Base-by-base conservation (phyloP, 2,113 vertebrate genomes). In the Ailuropoda melanoleuca region DNA sequence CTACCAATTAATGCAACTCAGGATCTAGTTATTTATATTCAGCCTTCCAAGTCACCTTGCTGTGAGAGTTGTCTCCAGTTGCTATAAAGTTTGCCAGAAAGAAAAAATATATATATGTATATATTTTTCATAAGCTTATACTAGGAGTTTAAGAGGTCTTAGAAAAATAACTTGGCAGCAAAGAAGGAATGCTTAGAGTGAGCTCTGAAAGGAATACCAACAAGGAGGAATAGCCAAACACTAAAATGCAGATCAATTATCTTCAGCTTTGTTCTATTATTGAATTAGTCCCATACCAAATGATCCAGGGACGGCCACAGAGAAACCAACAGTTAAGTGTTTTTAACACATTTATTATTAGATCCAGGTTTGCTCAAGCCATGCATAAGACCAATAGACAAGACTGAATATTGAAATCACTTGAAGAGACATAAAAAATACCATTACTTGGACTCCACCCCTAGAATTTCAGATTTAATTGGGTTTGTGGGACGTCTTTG, bases 1-100 rank as follows among this genome's bases (percentile, higher is more conserved):
- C 46, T 83, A 94, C 55, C 81, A 97, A 97, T 66, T 74, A 98
- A 94, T 23, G 18, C 53, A 92, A 68, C 53, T 90, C 0, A 2
- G 39, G 68, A 87, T n/a, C 23, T 23, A 43, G 46, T 83, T 93
- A 58, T 97, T 96, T 96, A 83, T 68, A 64, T 17, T 29, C 31
- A 70, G 18, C 39, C 62, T 98, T 87, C 70, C 50, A 88, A 91
- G 50, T 77, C 68, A 88, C 0, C 4, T 94, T 86, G 55, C 53
- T 83, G 2, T 21, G 91, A 82, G 11, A 80, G 39, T 62, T 89
- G 72, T 58, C 23, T 18, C 90, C 43, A 64, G 10, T 92, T 55
- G 24, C 64, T 91, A n/a, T 70, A 64, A 80, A 43, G 12, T 88
- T 74, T 88, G 12, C 8, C 84, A 83, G 64, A 78, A 78, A 82